Evolutionary conservation across 2,113 vertebrate genomes (phyloP), one percentile per base, ranked within the genome.

Genomic region (Atractosteus spatula): DNA sequence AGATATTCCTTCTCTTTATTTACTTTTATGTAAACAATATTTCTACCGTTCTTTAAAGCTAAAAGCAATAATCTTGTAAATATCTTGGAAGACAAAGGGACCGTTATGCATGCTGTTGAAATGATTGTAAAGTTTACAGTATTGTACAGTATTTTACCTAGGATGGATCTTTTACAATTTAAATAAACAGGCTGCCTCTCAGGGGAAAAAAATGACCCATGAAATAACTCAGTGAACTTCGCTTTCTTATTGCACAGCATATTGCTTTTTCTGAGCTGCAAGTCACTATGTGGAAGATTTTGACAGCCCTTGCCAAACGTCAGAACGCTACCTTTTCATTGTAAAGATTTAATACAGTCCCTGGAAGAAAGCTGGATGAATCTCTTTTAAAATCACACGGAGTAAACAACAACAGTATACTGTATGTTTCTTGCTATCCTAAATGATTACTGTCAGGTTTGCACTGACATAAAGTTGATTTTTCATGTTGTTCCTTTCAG

Each of bases 331-430:
- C 68, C 47, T 51, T 44, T 76, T 73, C 82, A 71, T 79, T 75
- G 78, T 77, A 74, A 72, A 75, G 82, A 78, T 78, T 82, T 78
- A 81, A 76, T 70, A 73, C 66, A 75, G 57, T 68, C 71, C 63
- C 66, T 55, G 62, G 29, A 74, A 66, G 57, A 69, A 75, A 68
- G 76, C 72, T 72, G 70, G 73, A 78, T 72, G 42, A 68, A 81
- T 81, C 76, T 75, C 66, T 71, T 81, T 76, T 66, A 66, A 79
- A 80, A 79, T 62, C 78, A 65, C 56, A 75, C 71, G 16, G 61
- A 79, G 78, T 66, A 67, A 29, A 29, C 29, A 29, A 29, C 29
- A 29, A 2, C 29, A 29, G 29, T 29, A 29, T 29, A 29, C 29
- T 29, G 29, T 29, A 2, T 29, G 1, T 29, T 29, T 1, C 29